Evolutionary conservation across 2,888 invertebrate species (phyloP), one percentile per base, ranked within the genome.

Genomic region (Hedya salicella): DNA sequence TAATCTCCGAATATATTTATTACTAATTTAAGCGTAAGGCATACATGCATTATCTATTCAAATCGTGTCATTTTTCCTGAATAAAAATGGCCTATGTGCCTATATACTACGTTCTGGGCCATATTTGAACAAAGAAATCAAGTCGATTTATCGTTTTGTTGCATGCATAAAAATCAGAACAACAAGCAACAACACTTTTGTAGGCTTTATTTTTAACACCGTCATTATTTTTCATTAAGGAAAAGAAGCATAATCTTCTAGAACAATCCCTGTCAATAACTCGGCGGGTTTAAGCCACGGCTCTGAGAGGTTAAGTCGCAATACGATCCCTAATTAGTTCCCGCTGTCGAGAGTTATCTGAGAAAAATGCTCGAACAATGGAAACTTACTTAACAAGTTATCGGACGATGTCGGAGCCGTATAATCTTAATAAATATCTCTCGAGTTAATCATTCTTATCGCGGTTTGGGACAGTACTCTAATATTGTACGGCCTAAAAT

Each of bases 341-440:
- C 17, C 21, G 21, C 54, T 54, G 25, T 40, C 52, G 42, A 56
- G 53, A 44, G 32, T 36, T 69, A 68, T 71, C 49, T 42, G 8
- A 70, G 68, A 75, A 72, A 76, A 76, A 76, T 74, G 74, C 68
- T 68, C 40, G 66, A 70, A 78, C 70, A 73, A 75, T 69, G 72
- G 69, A 60, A 72, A 70, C 60, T 75, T 73, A 74, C 70, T 70
- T 71, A 66, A 67, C 62, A 73, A 71, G 72, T 72, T 72, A 60
- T 52, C 52, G 50, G 39, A 9, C 62, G 21, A 17, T 56, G 52
- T 30, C 42, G 25, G 57, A 50, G 36, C 48, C 16, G 19, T 54
- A 30, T 61, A 52, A 48, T 48, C 39, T 66, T 60, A 60, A 60
- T 53, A 54, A 19, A 60, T 53, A 66, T 61, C 66, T 39, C 40